Evolutionary conservation across 2,113 vertebrate species (phyloP).

Genomic region (Cyprinodon tularosa): DNA sequence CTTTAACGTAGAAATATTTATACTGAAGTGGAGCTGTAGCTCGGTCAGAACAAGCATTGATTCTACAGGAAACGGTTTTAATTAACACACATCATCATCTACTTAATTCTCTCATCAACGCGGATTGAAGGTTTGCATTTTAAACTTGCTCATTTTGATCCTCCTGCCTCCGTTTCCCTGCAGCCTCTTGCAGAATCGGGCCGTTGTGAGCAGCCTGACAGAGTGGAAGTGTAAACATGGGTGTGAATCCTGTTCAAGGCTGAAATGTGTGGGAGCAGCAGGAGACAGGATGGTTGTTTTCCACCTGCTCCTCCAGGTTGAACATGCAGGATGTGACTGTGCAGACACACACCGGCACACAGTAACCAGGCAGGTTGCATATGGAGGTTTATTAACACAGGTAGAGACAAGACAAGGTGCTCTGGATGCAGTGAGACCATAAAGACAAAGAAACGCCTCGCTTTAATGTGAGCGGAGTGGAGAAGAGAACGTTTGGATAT

Average conservation of each 20-base stretch:
- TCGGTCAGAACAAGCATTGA: too few relatives aligned
- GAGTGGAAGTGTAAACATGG: not conserved
- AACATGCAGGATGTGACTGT: conserved; percentile 2
- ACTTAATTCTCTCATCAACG: not conserved
- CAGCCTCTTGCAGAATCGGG: not conserved
- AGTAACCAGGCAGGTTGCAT: conserved; percentile 57
- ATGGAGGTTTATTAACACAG: conserved; percentile 77
- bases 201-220: too few relatives aligned
- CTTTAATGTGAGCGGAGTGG: not conserved
- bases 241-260: not conserved
- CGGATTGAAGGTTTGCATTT: not conserved
- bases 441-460: conserved; percentile 15
- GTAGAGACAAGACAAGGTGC: conserved; percentile 38
- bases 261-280: not conserved
- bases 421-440: conserved; percentile 47
- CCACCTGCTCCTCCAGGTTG: not conserved
- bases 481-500: not conserved
- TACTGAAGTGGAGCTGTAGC: too few relatives aligned
- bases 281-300: not conserved
- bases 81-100: not conserved
- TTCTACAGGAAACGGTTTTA: not conserved
- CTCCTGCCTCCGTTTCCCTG: too few relatives aligned
- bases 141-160: too few relatives aligned
- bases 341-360: not conserved
- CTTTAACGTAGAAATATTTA: not conserved